phyloP scores from a whole-genome alignment of 2,113 vertebrate genomes.

The Setophaga petechia region DNA sequence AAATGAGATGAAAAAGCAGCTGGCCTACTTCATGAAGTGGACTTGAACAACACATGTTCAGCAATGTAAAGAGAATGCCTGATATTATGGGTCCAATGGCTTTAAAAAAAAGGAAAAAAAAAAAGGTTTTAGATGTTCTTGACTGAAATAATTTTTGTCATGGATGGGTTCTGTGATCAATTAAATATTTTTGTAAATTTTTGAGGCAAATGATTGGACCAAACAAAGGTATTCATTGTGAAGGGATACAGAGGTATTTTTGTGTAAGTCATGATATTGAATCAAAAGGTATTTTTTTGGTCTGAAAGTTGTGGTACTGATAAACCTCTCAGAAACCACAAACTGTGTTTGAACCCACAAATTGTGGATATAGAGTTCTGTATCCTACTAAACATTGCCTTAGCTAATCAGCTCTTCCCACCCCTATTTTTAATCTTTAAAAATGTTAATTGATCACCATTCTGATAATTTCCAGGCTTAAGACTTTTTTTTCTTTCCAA shows the following conservation, averaged over 20 bases:
- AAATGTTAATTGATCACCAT: not conserved
- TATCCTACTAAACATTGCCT: not conserved
- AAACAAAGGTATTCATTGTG: not conserved
- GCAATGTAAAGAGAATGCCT: not conserved
- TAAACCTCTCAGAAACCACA: not conserved
- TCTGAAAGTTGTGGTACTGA: not conserved
- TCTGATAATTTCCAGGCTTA: conserved; percentile 1
- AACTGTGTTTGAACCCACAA: not conserved
- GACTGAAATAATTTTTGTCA: not conserved
- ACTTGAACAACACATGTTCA: not conserved
- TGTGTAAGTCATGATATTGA: not conserved
- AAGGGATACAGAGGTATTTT: not conserved
- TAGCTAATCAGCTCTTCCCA: not conserved
- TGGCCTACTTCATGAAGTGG: not conserved
- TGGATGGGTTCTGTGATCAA: not conserved
- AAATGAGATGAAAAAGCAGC: not conserved
- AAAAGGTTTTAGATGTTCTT: not conserved
- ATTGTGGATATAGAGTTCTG: not conserved
- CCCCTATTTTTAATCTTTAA: not conserved
- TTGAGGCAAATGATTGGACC: not conserved
- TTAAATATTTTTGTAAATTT: not conserved
- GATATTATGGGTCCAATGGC: not conserved
- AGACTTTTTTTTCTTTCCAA: not conserved
- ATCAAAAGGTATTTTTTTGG: not conserved
- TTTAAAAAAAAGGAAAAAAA: not conserved